Conservation (phyloP, 2,113 vertebrate species). For the Coturnix japonica region DNA sequence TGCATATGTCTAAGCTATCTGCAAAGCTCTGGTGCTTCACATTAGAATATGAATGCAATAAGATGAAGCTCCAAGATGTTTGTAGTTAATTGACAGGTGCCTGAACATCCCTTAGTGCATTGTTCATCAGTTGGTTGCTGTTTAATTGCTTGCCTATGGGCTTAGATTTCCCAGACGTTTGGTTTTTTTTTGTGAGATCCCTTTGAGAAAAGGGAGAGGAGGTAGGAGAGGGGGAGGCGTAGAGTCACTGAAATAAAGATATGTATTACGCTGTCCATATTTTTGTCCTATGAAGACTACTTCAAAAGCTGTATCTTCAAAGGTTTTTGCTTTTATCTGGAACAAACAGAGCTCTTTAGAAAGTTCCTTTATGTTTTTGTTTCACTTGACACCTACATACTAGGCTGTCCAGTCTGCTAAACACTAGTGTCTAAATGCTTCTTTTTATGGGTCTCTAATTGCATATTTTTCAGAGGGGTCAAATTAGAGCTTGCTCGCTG, state of each 20-base stretch:
- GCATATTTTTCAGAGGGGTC: conserved; percentile 25
- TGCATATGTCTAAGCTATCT: background rate
- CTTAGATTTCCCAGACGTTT: background rate
- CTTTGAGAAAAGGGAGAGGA: background rate
- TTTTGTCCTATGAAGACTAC: conserved; percentile 27
- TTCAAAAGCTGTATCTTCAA: conserved; percentile 69
- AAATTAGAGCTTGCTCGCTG: conserved; percentile 17
- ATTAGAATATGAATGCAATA: background rate
- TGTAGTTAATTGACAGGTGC: background rate
- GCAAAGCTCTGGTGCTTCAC: background rate
- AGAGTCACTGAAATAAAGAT: background rate
- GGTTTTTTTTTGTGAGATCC: background rate
- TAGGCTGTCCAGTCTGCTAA: conserved; percentile 47
- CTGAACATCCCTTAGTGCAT: background rate
- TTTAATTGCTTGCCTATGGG: background rate
- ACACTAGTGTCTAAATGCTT: conserved; percentile 53
- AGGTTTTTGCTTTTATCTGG: conserved; percentile 73
- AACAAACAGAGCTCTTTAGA: conserved; percentile 60
- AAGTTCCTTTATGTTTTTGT: conserved; percentile 66
- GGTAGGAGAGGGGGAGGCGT: background rate
- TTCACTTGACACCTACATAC: conserved; percentile 63
- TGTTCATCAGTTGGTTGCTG: background rate
- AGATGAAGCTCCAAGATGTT: background rate
- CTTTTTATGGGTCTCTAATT: conserved; percentile 67
- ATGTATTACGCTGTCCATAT: background rate